Conservation (phyloP, 2,888 invertebrate genomes). For the Drosophila borealis region DNA sequence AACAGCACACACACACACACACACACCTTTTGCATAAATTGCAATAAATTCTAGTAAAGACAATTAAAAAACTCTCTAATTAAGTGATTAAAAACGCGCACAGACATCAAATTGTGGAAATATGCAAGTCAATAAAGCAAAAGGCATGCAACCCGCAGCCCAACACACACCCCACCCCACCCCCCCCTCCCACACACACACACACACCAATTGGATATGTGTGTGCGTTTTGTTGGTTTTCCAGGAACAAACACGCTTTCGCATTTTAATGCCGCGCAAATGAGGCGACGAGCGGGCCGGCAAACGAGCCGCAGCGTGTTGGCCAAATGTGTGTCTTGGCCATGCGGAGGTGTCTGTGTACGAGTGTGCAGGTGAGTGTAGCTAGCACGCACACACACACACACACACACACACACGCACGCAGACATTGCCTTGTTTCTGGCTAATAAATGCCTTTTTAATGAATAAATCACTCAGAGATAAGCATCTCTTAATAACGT, state of each 20-base stretch:
- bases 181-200: not conserved
- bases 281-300: conserved; percentile 63
- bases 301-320: conserved; percentile 44
- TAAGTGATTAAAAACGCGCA: conserved; percentile 78
- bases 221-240: conserved; percentile 65
- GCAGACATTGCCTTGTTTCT: conserved; percentile 74
- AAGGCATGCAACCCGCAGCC: conserved; percentile 48
- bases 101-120: conserved; percentile 64
- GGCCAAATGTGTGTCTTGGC: conserved; percentile 50
- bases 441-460: conserved; percentile 84
- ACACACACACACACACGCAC: conserved; percentile 5
- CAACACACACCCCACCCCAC: conserved; percentile 23
- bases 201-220: not conserved
- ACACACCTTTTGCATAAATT: conserved; percentile 69
- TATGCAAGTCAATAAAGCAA: conserved; percentile 68
- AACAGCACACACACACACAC: no score
- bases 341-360: conserved; percentile 53
- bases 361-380: conserved; percentile 55
- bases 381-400: conserved; percentile 40
- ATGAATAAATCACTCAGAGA: conserved; percentile 85
- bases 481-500: conserved; percentile 85
- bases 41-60: conserved; percentile 49
- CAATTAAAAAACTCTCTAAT: conserved; percentile 77
- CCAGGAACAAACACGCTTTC: conserved; percentile 83
- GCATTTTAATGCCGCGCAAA: conserved; percentile 79